phyloP scores from a whole-genome alignment of 2,888 invertebrate species.

The Euclidia mi region DNA sequence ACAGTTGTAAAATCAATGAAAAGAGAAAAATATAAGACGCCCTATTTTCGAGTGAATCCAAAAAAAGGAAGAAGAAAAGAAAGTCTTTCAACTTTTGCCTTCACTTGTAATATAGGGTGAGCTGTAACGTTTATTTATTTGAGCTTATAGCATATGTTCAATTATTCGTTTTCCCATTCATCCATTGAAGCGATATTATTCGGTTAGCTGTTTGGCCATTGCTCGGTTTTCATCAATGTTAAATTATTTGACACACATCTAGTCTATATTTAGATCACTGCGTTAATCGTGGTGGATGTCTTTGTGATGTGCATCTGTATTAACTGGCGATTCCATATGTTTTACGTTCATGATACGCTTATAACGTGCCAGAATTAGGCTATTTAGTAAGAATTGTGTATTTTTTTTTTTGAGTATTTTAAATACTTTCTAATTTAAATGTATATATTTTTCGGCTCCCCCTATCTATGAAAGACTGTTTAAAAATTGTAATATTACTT shows the following conservation, averaged over 20 bases:
- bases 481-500: conserved; percentile 40
- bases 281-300: not conserved
- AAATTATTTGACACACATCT: conserved; percentile 32
- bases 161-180: not conserved
- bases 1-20: no score
- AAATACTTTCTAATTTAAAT: conserved; percentile 48
- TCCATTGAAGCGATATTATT: not conserved
- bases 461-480: conserved; percentile 47
- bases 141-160: no score
- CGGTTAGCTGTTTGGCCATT: not conserved
- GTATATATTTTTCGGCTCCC: conserved; percentile 38
- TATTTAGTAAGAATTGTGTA: conserved; percentile 41
- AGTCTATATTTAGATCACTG: conserved; percentile 35
- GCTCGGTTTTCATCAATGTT: conserved; percentile 2
- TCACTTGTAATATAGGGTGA: no score
- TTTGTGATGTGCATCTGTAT: not conserved
- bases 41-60: no score
- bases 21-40: no score
- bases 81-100: no score
- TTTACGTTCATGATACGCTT: conserved; percentile 48
- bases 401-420: conserved; percentile 39
- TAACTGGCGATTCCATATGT: conserved; percentile 18
- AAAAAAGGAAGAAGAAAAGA: no score
- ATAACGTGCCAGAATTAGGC: conserved; percentile 54
- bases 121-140: no score